Base-by-base conservation (phyloP, 2,888 invertebrate genomes). In the Tineola bisselliella region DNA sequence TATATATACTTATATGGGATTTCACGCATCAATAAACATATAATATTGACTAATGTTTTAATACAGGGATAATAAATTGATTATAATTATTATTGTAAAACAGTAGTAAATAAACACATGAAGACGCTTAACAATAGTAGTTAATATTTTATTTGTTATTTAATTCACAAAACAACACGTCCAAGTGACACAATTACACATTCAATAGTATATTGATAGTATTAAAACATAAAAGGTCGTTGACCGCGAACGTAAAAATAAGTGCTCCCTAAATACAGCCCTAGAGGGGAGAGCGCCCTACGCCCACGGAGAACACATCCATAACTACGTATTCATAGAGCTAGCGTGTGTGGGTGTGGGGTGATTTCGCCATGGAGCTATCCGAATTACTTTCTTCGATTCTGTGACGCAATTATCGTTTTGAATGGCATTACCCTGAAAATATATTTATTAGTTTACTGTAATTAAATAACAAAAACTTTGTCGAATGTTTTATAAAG, bases 191-290 rank as follows among this genome's bases (percentile, higher is more conserved):
- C 19, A 18, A 54, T 54, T 54, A 19, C 6, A 13, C 17, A 15
- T 48, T 48, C 15, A 6, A 48, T 38, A 38, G 18, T 15, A 13
- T 54, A 54, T 19, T 12, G 18, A 54, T 25, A 54, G 11, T 19
- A 25, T 54, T 8, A 25, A 54, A 54, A 12, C 12, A 25, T 12
- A 10, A 56, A 33, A 66, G 73, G 73, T 76, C 75, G 74, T 74
- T 63, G 77, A 62, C 67, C 78, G 71, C 66, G 62, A 61, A 70
- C 67, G 66, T 76, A 76, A 75, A 78, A 78, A 78, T 78, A 78
- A 75, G 75, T 19, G 67, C 71, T 70, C 72, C 71, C 74, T 70
- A 72, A 73, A 74, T 69, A 67, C 48, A 30, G 60, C 30, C 44
- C 48, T 66, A 64, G 65, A 65, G 65, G 64, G 63, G 63, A 61